These are phyloP conservation scores for Furcifer pardalis DNA, from an alignment of 2,797 vertebrate species.

Conservation along the genomic window DNA sequence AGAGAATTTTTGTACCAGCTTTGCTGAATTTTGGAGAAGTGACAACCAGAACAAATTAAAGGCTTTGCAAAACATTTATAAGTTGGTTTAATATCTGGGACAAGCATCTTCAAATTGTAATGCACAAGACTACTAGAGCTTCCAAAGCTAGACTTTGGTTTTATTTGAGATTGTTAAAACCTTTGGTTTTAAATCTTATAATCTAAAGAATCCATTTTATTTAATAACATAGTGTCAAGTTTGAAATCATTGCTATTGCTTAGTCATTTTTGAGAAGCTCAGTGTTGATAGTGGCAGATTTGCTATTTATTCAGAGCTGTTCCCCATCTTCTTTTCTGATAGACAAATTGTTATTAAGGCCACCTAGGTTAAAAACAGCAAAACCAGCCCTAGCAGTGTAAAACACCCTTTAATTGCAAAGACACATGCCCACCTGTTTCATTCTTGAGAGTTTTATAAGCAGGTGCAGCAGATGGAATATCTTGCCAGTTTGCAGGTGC, in stretches of 20 bases:
- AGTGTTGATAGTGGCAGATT: neutral
- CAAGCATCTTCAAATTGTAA: neutral
- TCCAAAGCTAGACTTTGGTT: neutral
- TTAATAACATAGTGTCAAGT: neutral
- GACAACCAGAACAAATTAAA: neutral
- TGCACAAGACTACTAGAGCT: neutral
- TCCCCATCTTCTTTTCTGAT: neutral
- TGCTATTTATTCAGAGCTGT: conserved; percentile 1
- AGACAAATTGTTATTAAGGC: conserved; percentile 3
- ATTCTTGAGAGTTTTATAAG: neutral
- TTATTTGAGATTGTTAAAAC: neutral
- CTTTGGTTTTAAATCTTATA: neutral
- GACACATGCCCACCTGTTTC: neutral
- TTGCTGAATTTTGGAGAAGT: neutral
- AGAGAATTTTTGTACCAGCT: too few relatives aligned
- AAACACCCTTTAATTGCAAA: conserved; percentile 1
- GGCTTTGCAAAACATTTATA: neutral
- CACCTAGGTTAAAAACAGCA: neutral
- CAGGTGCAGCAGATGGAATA: neutral
- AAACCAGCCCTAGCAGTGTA: neutral
- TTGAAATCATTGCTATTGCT: neutral
- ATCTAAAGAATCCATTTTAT: neutral
- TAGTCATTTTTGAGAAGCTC: neutral
- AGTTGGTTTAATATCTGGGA: neutral
- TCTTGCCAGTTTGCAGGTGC: neutral